Conservation (phyloP, 1,140 invertebrate species). For the Drosophila nikananu region DNA sequence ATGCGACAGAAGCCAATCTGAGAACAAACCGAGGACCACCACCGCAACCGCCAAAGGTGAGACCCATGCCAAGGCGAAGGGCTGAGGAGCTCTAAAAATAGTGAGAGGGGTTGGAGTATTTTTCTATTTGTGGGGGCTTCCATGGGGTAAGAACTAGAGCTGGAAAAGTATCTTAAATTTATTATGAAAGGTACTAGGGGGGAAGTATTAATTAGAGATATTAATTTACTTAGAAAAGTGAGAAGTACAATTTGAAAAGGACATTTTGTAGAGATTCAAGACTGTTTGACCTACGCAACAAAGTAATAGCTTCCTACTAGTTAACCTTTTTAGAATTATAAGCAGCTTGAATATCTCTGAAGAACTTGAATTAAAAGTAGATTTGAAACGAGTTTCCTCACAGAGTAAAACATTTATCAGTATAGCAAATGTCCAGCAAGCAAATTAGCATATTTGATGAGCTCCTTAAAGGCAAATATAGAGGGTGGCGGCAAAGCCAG, state of each 20-base stretch:
- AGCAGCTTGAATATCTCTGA: background rate
- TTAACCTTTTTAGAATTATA: conserved; percentile 1
- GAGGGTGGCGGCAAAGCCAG: background rate
- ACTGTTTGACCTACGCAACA: background rate
- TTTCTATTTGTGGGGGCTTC: background rate
- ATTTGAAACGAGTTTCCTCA: conserved; percentile 1
- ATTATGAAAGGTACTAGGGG: background rate
- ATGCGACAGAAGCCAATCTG: conserved; percentile 84
- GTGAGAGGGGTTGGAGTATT: background rate
- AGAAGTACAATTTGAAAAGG: no score
- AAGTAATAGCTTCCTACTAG: background rate
- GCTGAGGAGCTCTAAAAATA: conserved; percentile 36
- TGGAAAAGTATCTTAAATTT: background rate
- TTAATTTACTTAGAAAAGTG: no score
- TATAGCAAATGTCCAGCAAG: no score
- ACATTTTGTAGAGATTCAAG: no score
- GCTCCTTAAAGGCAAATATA: conserved; percentile 3
- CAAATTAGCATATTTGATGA: conserved; percentile 21
- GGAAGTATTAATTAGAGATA: background rate
- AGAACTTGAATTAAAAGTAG: conserved; percentile 1
- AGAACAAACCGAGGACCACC: conserved; percentile 85
- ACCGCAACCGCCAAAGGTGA: conserved; percentile 84
- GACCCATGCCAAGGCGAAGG: conserved; percentile 31
- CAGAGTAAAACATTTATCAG: background rate
- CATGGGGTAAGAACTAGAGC: background rate